These are phyloP conservation scores for Saturnia japonica DNA, from an alignment of 2,888 invertebrate genomes.

Conservation along the genomic window DNA sequence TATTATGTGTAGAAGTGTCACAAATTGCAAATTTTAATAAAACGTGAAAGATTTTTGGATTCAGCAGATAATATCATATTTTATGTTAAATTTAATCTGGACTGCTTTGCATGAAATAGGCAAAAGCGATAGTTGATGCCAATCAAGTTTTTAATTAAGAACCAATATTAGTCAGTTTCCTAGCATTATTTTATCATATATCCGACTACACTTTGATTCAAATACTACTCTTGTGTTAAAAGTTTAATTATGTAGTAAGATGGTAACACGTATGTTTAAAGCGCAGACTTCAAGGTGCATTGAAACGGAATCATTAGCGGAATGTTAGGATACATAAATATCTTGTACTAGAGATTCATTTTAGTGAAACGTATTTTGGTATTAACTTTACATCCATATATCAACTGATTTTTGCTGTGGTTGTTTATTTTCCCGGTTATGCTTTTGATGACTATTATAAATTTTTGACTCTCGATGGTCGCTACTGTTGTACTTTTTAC, in stretches of 20 bases:
- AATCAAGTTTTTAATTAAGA: neutral
- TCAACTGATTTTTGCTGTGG: too few relatives aligned
- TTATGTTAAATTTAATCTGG: neutral
- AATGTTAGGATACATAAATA: too few relatives aligned
- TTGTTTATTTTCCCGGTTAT: too few relatives aligned
- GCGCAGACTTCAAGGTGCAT: neutral
- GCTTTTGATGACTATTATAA: too few relatives aligned
- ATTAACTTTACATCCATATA: too few relatives aligned
- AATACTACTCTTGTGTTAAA: neutral
- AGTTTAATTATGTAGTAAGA: neutral
- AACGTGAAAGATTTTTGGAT: neutral
- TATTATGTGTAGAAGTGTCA: conserved; percentile 6
- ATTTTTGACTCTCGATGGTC: too few relatives aligned
- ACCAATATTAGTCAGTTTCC: neutral
- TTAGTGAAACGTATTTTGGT: too few relatives aligned
- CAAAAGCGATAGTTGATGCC: neutral
- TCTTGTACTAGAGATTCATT: too few relatives aligned
- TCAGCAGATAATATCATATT: neutral
- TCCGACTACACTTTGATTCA: neutral
- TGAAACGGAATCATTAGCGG: neutral
- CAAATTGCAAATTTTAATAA: neutral
- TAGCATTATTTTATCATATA: neutral
- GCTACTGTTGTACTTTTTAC: too few relatives aligned
- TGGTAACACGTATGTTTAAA: neutral
- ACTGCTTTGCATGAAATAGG: neutral